A percentile compares a stretch with the other conserved stretches of the same genome.
Evolutionary conservation across 2,113 vertebrate genomes (phyloP).

Genomic region (Falco punctatus): DNA sequence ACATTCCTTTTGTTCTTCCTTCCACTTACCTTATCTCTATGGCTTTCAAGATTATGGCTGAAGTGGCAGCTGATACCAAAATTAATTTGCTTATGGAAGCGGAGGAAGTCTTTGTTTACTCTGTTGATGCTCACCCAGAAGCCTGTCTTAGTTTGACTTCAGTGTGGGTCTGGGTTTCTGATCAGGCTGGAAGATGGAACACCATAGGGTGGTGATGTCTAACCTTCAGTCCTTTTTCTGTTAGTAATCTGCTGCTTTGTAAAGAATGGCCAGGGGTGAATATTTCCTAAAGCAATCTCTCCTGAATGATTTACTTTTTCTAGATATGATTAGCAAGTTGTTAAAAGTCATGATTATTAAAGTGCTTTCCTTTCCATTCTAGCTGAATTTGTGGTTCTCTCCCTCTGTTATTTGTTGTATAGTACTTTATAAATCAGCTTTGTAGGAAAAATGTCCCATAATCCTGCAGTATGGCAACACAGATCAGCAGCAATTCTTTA

Average conservation of each 20-base stretch:
- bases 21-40: not conserved
- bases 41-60: not conserved
- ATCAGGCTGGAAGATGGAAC: not conserved
- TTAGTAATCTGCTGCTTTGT: not conserved
- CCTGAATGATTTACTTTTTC: not conserved
- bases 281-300: not conserved
- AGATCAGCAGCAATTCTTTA: not conserved
- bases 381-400: not conserved
- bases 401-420: not conserved
- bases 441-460: not conserved
- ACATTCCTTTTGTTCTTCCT: not conserved
- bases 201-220: rapidly evolving
- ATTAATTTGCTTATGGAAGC: not conserved
- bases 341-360: not conserved
- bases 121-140: not conserved
- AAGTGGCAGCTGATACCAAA: not conserved
- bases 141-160: not conserved
- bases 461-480: not conserved
- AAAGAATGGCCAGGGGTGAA: not conserved
- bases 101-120: not conserved
- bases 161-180: not conserved
- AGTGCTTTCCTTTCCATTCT: not conserved
- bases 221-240: not conserved
- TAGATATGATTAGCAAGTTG: not conserved
- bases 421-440: not conserved